These are phyloP conservation scores for Dorcus hopei DNA, from an alignment of 2,888 invertebrate species.

Conservation along the genomic window DNA sequence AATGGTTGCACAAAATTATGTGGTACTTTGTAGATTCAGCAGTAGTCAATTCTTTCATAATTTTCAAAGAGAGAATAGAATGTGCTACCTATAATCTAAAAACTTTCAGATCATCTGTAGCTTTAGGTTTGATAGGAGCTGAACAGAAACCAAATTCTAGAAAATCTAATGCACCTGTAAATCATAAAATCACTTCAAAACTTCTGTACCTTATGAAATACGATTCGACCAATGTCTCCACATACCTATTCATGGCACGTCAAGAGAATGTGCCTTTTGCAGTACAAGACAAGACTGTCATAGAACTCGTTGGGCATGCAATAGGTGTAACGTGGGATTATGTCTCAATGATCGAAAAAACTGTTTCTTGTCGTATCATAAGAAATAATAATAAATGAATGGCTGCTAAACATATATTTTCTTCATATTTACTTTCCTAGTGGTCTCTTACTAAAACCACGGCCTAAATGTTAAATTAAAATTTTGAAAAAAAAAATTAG, in stretches of 20 bases:
- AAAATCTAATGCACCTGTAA: neutral
- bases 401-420: too few relatives aligned
- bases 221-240: neutral
- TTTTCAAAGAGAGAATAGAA: slow-evolving; percentile 13
- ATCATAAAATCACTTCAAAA: neutral
- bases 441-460: too few relatives aligned
- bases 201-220: neutral
- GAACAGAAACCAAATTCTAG: neutral
- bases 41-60: slow-evolving; percentile 6
- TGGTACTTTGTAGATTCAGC: too few relatives aligned
- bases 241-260: neutral
- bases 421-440: too few relatives aligned
- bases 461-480: too few relatives aligned
- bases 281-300: neutral
- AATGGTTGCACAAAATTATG: slow-evolving; percentile 24
- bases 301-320: neutral
- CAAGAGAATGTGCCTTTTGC: neutral
- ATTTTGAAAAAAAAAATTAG: too few relatives aligned
- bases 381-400: too few relatives aligned
- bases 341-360: neutral
- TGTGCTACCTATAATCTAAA: slow-evolving; percentile 7
- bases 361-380: neutral
- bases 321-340: neutral
- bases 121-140: neutral
- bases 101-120: slow-evolving; percentile 6